Evolutionary conservation across 2,113 vertebrate species (phyloP), one percentile per base, ranked within the genome.

Genomic region (Marmota monax): DNA sequence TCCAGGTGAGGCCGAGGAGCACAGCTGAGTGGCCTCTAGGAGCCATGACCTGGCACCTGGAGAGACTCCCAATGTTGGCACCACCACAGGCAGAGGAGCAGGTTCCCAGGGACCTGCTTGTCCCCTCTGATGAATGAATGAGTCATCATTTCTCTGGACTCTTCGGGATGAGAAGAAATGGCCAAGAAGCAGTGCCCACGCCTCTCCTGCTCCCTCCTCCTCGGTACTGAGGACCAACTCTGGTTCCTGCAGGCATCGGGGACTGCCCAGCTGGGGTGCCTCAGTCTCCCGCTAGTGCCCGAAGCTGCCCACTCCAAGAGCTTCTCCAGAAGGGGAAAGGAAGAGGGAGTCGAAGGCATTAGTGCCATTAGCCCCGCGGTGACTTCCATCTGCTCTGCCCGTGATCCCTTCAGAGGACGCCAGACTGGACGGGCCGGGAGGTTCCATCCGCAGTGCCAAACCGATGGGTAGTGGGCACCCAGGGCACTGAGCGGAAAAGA

Each of bases 321-420:
- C 18, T 51, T 42, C 82, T 70, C 69, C 20, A 32, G 29, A n/a
- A 56, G 48, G 20, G 27, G 20, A 63, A 4, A 42, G 10, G 56
- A 58, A 39, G 14, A 7, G 12, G 22, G 34, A 12, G 18, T 4
- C 10, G 5, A 37, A 27, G 76, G 76, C 10, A 0, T 37, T 20
- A 1, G 10, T 17, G 37, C 39, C 12, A 37, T 53, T n/a, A 56
- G 34, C 10, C 11, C 0, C 1, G 0, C 0, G 16, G 89, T 11
- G 45, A 65, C 25, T 9, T 70, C 17, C 0, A 39, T 53, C 42
- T 10, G n/a, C 37, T 58, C 65, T n/a, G 61, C 42, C 20, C 37
- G 4, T 1, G 5, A n/a, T 37, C 89, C n/a, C 29, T 2, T 78
- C 78, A 39, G 18, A 65, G 86, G 22, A n/a, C 67, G 11, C 20